A percentile compares a stretch with the other conserved stretches of the same genome.
These are phyloP conservation scores for Orthonyx spaldingii DNA, from an alignment of 2,113 vertebrate genomes.

Conservation along the genomic window DNA sequence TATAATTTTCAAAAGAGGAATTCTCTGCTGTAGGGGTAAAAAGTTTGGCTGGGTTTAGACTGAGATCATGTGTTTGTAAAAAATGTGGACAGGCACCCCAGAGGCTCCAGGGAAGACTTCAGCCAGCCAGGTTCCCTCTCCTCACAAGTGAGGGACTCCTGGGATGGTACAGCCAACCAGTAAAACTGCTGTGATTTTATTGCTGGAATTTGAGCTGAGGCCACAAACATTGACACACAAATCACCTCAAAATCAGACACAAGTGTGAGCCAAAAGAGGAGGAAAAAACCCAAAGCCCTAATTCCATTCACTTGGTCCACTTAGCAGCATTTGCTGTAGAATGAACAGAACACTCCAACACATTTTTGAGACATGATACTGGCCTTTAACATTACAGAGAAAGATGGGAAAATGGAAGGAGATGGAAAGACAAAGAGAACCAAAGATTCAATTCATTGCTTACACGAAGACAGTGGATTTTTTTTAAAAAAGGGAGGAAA, in stretches of 20 bases:
- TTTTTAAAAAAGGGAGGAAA: not conserved
- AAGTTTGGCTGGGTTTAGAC: not conserved
- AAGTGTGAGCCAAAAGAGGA: not conserved
- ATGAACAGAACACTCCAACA: not conserved
- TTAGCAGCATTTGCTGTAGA: not conserved
- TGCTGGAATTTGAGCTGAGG: not conserved
- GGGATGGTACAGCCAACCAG: not conserved
- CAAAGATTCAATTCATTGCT: slow-evolving; percentile 8
- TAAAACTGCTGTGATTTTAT: not conserved
- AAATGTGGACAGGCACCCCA: not conserved
- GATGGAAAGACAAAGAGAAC: not conserved
- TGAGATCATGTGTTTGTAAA: not conserved
- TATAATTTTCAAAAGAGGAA: slow-evolving; percentile 63
- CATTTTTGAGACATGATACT: not conserved
- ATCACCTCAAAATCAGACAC: slow-evolving; percentile 1
- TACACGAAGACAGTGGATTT: not conserved
- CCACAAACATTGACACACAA: not conserved
- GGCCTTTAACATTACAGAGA: not conserved
- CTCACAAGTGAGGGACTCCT: not conserved
- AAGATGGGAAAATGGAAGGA: not conserved
- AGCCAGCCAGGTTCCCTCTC: not conserved
- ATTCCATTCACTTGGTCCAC: not conserved
- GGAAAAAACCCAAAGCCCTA: not conserved
- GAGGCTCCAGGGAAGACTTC: not conserved
- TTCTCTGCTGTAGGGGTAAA: slow-evolving; percentile 62